Evolutionary conservation across 37 sponge, comb jelly and placozoan species (phyloP).

Genomic region (Spongilla lacustris): DNA sequence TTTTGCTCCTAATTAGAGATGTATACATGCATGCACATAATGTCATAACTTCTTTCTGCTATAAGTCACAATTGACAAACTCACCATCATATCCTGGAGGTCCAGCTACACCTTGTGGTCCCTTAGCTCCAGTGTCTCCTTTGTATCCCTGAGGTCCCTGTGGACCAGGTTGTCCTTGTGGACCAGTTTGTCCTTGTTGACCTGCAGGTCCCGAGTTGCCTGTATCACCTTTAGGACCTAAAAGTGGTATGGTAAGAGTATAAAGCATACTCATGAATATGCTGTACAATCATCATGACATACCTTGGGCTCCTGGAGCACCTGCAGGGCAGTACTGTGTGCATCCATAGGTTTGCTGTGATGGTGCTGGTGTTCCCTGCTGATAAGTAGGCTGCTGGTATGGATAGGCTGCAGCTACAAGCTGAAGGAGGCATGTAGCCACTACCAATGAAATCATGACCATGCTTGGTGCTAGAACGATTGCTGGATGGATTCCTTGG

Average conservation of each 20-base stretch:
- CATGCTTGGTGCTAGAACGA: no score
- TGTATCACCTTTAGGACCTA: background rate
- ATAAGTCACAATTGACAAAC: no score
- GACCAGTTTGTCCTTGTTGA: slow-evolving; percentile 9
- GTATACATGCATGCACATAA: slow-evolving; percentile 1
- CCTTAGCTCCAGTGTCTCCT: slow-evolving; percentile 38
- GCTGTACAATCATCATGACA: background rate
- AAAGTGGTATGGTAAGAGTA: no score
- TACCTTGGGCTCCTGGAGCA: background rate
- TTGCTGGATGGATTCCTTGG: no score
- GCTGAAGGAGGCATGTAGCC: background rate
- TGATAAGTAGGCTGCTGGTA: background rate
- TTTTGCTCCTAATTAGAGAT: slow-evolving; percentile 16
- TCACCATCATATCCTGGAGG: background rate
- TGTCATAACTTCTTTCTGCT: no score
- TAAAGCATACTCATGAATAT: background rate
- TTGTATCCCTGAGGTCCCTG: slow-evolving; percentile 52
- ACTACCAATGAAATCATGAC: background rate
- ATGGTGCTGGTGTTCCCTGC: no score
- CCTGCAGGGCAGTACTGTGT: background rate
- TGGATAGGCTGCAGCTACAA: background rate
- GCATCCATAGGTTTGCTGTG: background rate
- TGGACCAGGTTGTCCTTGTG: slow-evolving; percentile 53
- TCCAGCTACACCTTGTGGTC: slow-evolving; percentile 36
- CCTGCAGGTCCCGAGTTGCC: background rate